phyloP scores from a whole-genome alignment of 2,888 invertebrate species.

The Lydus trimaculatus region DNA sequence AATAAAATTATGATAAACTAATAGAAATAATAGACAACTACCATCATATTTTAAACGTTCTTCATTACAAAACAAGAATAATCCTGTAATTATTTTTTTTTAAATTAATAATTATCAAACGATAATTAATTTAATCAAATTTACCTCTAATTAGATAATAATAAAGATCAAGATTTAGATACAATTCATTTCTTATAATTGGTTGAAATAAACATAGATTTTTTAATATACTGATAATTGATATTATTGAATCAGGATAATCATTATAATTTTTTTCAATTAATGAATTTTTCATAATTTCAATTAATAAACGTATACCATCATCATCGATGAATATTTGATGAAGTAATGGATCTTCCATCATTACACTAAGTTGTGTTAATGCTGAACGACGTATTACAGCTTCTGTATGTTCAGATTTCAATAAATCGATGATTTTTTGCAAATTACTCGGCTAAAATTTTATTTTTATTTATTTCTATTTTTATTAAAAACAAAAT shows the following conservation, averaged over 20 bases:
- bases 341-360: slow-evolving; percentile 69
- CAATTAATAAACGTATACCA: slow-evolving; percentile 64
- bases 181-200: slow-evolving; percentile 66
- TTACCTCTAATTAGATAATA: slow-evolving; percentile 62
- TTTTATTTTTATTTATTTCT: neutral
- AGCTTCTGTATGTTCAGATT: slow-evolving; percentile 64
- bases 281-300: slow-evolving; percentile 61
- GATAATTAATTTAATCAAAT: no score
- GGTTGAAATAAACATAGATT: slow-evolving; percentile 64
- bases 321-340: slow-evolving; percentile 66
- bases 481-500: neutral
- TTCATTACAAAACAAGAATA: slow-evolving; percentile 65
- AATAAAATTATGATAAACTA: slow-evolving; percentile 62
- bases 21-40: slow-evolving; percentile 61
- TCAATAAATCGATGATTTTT: slow-evolving; percentile 59
- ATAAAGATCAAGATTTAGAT: slow-evolving; percentile 60
- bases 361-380: slow-evolving; percentile 72
- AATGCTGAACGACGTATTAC: slow-evolving; percentile 72
- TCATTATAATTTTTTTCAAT: slow-evolving; percentile 60
- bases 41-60: slow-evolving; percentile 63
- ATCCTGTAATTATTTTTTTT: slow-evolving; percentile 61
- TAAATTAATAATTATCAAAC: no score
- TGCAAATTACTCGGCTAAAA: slow-evolving; percentile 62
- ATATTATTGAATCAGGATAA: slow-evolving; percentile 64
- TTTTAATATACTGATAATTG: slow-evolving; percentile 62